Evolutionary conservation across 2,888 invertebrate species (phyloP).

Genomic region (Smittia aterrima): DNA sequence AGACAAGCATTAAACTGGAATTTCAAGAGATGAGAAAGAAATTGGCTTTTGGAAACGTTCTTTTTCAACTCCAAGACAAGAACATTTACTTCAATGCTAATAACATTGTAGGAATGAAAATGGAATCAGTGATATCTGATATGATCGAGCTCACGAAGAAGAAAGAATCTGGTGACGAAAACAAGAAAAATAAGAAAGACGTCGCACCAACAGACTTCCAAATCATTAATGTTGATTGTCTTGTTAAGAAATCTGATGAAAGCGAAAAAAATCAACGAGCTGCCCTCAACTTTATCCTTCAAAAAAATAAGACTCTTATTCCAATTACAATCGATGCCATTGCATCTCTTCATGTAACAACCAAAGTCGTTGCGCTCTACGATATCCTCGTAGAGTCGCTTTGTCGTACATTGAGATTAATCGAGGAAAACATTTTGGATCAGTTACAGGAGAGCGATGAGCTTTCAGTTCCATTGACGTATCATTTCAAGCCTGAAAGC

Average conservation of each 20-base stretch:
- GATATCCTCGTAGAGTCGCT: constrained; percentile 73
- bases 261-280: constrained; percentile 21
- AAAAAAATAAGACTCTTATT: constrained; percentile 50
- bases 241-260: constrained; percentile 50
- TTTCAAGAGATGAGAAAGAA: constrained; percentile 14
- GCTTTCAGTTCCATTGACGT: constrained; percentile 50
- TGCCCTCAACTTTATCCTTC: constrained; percentile 14
- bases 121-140: constrained; percentile 50
- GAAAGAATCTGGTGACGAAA: not conserved
- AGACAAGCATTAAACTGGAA: constrained; percentile 43
- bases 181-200: constrained; percentile 45
- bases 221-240: constrained; percentile 50
- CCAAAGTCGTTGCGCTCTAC: constrained; percentile 65
- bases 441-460: constrained; percentile 38
- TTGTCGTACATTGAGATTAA: constrained; percentile 65
- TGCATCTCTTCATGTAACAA: constrained; percentile 66
- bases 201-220: constrained; percentile 49
- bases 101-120: constrained; percentile 54
- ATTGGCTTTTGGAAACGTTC: constrained; percentile 69
- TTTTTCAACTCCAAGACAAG: constrained; percentile 66
- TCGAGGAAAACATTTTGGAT: constrained; percentile 59
- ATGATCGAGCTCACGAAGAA: constrained; percentile 53
- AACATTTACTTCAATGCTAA: constrained; percentile 44
- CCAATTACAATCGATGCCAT: constrained; percentile 68
- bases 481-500: constrained; percentile 71